phyloP scores from a whole-genome alignment of 2,888 invertebrate genomes.

The Plutella xylostella region DNA sequence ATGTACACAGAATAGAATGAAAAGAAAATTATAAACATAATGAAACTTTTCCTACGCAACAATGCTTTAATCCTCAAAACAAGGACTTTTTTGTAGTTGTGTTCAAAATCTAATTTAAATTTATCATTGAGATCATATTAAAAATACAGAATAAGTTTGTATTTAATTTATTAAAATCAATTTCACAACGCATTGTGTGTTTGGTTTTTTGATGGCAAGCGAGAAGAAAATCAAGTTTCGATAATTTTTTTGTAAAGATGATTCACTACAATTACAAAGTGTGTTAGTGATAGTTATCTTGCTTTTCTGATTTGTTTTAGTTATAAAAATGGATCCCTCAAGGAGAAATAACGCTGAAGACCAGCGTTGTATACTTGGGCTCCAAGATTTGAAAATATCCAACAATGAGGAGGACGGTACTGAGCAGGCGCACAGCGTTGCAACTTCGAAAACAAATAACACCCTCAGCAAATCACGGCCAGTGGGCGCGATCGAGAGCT shows the following conservation, averaged over 20 bases:
- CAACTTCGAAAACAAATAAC: constrained; percentile 44
- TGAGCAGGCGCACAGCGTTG: constrained; percentile 62
- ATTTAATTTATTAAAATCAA: no score
- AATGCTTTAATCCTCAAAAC: no score
- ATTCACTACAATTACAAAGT: constrained; percentile 21
- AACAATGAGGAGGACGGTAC: constrained; percentile 62
- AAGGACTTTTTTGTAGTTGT: no score
- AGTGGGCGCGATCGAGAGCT: constrained; percentile 75
- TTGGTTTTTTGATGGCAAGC: constrained; percentile 1
- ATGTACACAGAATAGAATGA: no score
- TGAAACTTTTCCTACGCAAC: no score
- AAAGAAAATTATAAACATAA: no score
- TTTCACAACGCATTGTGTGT: neutral
- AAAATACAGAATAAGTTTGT: no score
- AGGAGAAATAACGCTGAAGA: constrained; percentile 54
- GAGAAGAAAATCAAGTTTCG: neutral
- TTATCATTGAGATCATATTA: no score
- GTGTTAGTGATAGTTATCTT: constrained; percentile 27
- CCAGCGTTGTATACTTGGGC: constrained; percentile 56
- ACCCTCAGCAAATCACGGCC: constrained; percentile 62
- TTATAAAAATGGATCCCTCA: constrained; percentile 48
- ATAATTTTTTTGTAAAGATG: constrained; percentile 18
- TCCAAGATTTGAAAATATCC: constrained; percentile 64
- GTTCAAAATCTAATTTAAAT: no score
- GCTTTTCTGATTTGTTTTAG: constrained; percentile 30